A percentile compares a stretch with the other conserved stretches of the same genome.
phyloP scores from a whole-genome alignment of 2,113 vertebrate genomes.

The Crotalus tigris region DNA sequence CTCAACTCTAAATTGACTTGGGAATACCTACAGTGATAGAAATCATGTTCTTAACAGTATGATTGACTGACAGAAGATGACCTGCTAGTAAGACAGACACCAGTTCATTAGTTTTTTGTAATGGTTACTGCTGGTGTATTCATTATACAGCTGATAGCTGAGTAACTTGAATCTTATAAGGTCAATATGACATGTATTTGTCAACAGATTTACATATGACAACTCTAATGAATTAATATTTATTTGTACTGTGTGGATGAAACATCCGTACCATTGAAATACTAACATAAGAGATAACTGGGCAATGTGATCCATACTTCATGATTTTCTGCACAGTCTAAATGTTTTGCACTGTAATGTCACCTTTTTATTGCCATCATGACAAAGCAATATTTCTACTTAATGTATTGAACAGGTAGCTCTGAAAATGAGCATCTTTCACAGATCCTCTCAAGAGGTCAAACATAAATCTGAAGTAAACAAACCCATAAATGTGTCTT shows the following conservation, averaged over 20 bases:
- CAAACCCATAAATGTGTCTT: constrained; percentile 41
- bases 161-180: constrained; percentile 31
- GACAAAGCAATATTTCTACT: constrained; percentile 45
- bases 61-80: constrained; percentile 69
- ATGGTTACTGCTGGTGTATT: constrained; percentile 61
- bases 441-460: constrained; percentile 31
- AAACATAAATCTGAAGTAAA: constrained; percentile 46
- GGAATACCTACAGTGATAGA: constrained; percentile 66
- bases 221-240: constrained; percentile 75
- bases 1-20: constrained; percentile 63
- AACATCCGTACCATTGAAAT: constrained; percentile 51
- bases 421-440: constrained; percentile 42
- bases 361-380: constrained; percentile 34
- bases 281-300: constrained; percentile 67
- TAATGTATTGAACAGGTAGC: constrained; percentile 35
- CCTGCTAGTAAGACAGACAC: constrained; percentile 58
- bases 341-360: constrained; percentile 48
- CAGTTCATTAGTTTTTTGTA: constrained; percentile 67
- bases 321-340: constrained; percentile 56
- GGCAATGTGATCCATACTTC: constrained; percentile 56
- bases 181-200: constrained; percentile 56
- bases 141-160: constrained; percentile 45
- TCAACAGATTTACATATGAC: constrained; percentile 57
- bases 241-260: constrained; percentile 55
- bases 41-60: constrained; percentile 68